Base-by-base conservation (phyloP, 1,140 invertebrate genomes). In the Ceratoteleas bidentatus region DNA sequence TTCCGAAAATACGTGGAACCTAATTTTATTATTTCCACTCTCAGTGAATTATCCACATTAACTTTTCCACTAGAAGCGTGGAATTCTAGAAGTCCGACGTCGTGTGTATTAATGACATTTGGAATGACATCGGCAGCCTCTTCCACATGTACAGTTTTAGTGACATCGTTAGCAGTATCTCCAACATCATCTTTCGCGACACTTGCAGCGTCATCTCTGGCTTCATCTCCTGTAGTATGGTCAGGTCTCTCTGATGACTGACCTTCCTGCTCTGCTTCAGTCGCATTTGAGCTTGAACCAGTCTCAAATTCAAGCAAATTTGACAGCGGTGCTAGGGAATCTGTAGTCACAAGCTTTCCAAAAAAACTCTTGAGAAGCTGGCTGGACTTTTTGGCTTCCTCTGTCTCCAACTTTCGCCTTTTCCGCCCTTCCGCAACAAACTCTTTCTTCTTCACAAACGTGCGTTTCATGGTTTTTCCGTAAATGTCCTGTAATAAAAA, bases 1-100 rank as follows among this genome's bases (percentile, higher is more conserved):
- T 69, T 69, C 14, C 52, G 54, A 24, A 70, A 70, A 52, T 60
- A 70, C 13, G 43, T 70, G 15, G 15, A 64, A 64, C 14, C 24
- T 0, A 73, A 15, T n/a, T 38, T 4, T 15, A 74, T 11, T 43
- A 64, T 74, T 61, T 62, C 49, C 24, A 10, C 14, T 66, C 64
- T 66, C 10, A 24, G n/a, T 7, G 54, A n/a, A 57, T 57, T 10
- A 58, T 34, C 14, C 13, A 40, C 6, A 58, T n/a, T 15, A 15
- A 40, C n/a, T 58, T 43, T 58, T 11, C 36, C 38, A 14, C 0
- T 58, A 40, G 9, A 13, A 13, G 8, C 2, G 13, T 15, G 16
- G 8, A 40, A 34, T n/a, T 40, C 8, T 5, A 15, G 13, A 40
- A 58, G 34, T 58, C 47, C 47, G 13, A 49, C 13, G 14, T 49